phyloP scores from a whole-genome alignment of 2,113 vertebrate species.

The Gopherus evgoodei region DNA sequence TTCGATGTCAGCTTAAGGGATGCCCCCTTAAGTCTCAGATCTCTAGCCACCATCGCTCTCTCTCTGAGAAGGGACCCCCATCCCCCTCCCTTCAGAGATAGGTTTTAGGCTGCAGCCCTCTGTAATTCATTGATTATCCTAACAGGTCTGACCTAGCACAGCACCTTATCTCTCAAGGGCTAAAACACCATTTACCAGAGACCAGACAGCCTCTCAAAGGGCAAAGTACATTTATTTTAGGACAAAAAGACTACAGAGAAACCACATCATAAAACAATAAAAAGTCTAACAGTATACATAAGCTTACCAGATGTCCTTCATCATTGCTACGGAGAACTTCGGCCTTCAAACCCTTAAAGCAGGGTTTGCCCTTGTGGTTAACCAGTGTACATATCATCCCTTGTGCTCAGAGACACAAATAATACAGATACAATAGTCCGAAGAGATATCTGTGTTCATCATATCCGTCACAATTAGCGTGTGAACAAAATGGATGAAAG shows the following conservation, averaged over 20 bases:
- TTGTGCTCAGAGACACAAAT: background rate
- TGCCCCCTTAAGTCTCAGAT: background rate
- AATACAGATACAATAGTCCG: background rate
- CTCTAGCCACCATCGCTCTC: background rate
- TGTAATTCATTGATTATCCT: background rate
- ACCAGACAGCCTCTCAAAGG: background rate
- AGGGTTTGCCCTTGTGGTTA: background rate
- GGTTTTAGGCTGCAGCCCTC: background rate
- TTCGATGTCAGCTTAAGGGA: background rate
- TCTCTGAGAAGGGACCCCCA: background rate
- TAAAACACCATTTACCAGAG: background rate
- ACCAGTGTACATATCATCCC: background rate
- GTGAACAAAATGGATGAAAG: background rate
- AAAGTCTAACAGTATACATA: background rate
- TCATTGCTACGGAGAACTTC: background rate
- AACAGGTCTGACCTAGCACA: background rate
- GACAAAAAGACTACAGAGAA: background rate
- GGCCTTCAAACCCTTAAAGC: background rate
- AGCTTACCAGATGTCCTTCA: background rate
- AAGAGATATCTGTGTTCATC: background rate
- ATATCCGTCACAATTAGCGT: background rate
- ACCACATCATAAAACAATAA: background rate
- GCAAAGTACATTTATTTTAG: background rate
- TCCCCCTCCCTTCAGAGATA: background rate
- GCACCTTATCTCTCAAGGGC: background rate